A percentile compares a stretch with the other conserved stretches of the same genome.
These are phyloP conservation scores for Myiopsitta monachus DNA, from an alignment of 2,113 vertebrate genomes.

Conservation along the genomic window DNA sequence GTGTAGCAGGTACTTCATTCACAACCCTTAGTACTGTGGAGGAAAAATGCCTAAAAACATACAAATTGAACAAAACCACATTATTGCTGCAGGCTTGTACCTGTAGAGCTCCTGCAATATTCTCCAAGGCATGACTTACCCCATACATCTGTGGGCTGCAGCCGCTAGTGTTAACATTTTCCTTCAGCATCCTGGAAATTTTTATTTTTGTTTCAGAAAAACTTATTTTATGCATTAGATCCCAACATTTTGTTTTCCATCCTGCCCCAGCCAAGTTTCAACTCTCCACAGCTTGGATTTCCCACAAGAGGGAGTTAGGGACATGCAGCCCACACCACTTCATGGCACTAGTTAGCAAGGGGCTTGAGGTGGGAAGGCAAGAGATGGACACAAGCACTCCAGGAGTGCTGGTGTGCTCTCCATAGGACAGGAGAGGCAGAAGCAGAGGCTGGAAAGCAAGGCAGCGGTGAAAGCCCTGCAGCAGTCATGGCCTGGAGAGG, in stretches of 20 bases:
- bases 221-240: neutral
- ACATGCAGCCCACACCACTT: neutral
- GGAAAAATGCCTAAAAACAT: neutral
- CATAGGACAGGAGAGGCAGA: neutral
- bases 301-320: conserved; percentile 46
- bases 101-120: neutral
- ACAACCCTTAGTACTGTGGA: neutral
- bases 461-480: neutral
- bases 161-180: neutral
- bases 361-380: neutral
- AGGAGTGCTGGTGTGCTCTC: neutral
- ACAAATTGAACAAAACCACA: neutral
- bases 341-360: neutral
- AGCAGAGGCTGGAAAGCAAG: neutral
- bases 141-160: neutral
- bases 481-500: neutral
- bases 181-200: neutral
- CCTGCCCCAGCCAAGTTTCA: neutral
- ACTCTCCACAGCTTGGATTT: neutral
- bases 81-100: neutral
- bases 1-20: neutral
- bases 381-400: neutral
- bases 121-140: neutral
- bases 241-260: conserved; percentile 23
- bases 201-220: conserved; percentile 7